Conservation (phyloP, 2,797 vertebrate genomes). For the Acanthurus tractus region DNA sequence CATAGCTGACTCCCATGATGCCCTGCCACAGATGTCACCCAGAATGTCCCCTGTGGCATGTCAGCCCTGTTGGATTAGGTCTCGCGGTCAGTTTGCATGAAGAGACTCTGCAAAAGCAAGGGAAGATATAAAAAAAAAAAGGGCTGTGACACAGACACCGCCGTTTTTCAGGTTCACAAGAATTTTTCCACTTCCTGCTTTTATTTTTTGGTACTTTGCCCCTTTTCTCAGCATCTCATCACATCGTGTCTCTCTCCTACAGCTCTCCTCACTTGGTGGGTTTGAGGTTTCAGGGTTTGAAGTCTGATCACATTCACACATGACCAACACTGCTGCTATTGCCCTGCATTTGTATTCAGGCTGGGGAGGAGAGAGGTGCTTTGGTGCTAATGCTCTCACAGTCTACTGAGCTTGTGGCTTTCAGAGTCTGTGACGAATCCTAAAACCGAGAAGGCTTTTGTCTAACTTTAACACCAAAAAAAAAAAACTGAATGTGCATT, state of each 20-base stretch:
- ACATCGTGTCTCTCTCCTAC: neutral
- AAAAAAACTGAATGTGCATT: neutral
- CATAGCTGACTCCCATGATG: constrained; percentile 55
- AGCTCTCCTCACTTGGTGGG: constrained; percentile 9
- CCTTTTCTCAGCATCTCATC: constrained; percentile 10
- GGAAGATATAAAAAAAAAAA: neutral
- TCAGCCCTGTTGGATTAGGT: constrained; percentile 38
- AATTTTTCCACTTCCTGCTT: neutral
- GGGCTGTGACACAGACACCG: neutral
- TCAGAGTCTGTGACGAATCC: constrained; percentile 3
- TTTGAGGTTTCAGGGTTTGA: constrained; percentile 54
- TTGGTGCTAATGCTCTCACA: constrained; percentile 47
- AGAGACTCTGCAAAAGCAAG: neutral
- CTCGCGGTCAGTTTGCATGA: neutral
- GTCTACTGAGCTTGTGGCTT: constrained; percentile 45
- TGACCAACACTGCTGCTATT: constrained; percentile 35
- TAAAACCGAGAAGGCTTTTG: neutral
- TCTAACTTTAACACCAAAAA: neutral
- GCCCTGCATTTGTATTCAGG: constrained; percentile 65
- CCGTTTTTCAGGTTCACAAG: constrained; percentile 1
- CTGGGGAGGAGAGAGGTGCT: constrained; percentile 26
- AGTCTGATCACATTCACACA: constrained; percentile 70
- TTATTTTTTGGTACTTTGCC: neutral
- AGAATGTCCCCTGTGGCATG: constrained; percentile 45
- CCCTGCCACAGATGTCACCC: constrained; percentile 55